phyloP scores from a whole-genome alignment of 2,113 vertebrate genomes.

The Orthochromis malagaraziensis region DNA sequence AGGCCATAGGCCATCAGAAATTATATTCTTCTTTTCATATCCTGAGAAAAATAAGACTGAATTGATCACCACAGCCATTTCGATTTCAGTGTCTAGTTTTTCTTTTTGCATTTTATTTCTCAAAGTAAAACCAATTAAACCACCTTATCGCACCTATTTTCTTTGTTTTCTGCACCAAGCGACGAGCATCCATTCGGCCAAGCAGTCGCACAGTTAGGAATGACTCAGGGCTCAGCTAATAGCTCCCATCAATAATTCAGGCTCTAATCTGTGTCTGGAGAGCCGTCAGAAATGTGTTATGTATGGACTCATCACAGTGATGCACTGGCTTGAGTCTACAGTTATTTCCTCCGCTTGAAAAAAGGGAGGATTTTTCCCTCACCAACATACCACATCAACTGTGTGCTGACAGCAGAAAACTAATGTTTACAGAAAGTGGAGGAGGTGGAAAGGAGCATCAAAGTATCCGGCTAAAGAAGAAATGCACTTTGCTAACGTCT shows the following conservation, averaged over 20 bases:
- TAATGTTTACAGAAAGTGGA: background rate
- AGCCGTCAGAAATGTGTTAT: conserved; percentile 34
- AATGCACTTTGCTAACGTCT: background rate
- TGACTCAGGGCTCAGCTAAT: conserved; percentile 46
- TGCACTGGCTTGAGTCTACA: background rate
- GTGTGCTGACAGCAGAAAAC: background rate
- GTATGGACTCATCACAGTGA: conserved; percentile 23
- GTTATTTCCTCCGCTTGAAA: background rate
- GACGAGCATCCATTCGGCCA: background rate
- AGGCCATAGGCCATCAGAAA: background rate
- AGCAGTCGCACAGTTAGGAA: background rate
- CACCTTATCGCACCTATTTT: background rate
- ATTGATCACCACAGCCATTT: background rate
- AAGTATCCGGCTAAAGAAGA: background rate
- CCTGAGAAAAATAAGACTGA: background rate
- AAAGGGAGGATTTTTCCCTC: background rate
- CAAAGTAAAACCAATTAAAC: background rate
- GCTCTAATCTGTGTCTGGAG: conserved; percentile 61
- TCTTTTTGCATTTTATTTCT: background rate
- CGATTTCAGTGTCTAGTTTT: background rate
- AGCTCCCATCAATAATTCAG: conserved; percentile 62
- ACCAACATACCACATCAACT: background rate
- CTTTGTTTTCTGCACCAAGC: background rate
- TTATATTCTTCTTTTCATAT: background rate
- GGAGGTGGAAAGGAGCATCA: background rate